phyloP scores from a whole-genome alignment of 2,113 vertebrate species.

The Echinops telfairi region DNA sequence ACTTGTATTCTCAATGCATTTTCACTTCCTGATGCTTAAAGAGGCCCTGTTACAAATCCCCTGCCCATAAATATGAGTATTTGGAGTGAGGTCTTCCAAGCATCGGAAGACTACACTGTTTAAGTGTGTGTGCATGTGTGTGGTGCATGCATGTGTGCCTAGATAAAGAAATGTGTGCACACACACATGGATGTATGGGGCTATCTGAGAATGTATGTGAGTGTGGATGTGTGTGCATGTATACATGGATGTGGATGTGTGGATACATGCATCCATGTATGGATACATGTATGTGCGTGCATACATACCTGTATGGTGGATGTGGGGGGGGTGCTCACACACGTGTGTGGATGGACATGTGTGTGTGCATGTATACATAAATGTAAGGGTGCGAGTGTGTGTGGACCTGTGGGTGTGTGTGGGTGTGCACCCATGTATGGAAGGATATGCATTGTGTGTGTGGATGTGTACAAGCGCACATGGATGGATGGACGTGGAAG shows the following conservation, averaged over 20 bases:
- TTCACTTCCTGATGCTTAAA: slow-evolving; percentile 39
- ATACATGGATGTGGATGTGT: neutral
- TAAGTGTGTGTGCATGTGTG: neutral
- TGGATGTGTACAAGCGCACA: neutral
- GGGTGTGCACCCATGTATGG: no score
- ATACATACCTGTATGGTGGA: no score
- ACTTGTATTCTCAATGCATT: slow-evolving; percentile 23
- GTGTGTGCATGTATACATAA: no score
- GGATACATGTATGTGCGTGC: no score
- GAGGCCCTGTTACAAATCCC: neutral
- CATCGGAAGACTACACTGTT: neutral
- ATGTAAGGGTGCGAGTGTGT: no score
- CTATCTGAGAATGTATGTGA: no score
- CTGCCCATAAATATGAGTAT: neutral
- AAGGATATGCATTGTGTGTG: neutral
- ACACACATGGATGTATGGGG: neutral
- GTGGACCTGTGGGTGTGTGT: no score
- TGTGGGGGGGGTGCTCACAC: no score
- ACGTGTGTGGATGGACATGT: no score
- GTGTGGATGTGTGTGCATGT: neutral
- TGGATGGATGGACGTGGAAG: neutral
- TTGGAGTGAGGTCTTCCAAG: slow-evolving; percentile 43
- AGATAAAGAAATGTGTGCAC: neutral
- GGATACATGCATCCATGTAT: no score
- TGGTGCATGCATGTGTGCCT: fast-evolving